phyloP scores from a whole-genome alignment of 2,113 vertebrate species.

The Gymnogyps californianus region DNA sequence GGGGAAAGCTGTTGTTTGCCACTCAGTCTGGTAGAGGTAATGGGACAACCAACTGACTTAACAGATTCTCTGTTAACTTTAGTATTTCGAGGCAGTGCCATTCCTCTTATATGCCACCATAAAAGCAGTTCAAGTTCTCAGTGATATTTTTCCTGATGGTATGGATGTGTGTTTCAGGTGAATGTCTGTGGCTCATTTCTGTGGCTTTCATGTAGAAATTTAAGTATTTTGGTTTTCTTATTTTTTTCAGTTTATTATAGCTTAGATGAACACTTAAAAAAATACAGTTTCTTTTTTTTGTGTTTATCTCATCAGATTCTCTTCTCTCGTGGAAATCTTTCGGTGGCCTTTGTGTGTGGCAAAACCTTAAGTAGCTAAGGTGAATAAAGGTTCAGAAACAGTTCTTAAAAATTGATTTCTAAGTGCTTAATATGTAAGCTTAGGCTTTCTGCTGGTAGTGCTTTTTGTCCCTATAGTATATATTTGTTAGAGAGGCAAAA shows the following conservation, averaged over 20 bases:
- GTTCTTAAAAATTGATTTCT: not conserved
- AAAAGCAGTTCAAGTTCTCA: not conserved
- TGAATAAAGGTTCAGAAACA: not conserved
- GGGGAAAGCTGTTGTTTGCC: not conserved
- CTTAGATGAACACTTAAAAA: not conserved
- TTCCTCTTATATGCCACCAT: fast-evolving
- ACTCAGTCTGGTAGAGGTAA: not conserved
- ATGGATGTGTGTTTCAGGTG: not conserved
- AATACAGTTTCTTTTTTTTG: not conserved
- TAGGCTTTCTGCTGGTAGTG: not conserved
- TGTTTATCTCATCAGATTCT: not conserved
- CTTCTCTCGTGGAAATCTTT: not conserved
- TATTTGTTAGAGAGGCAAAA: not conserved
- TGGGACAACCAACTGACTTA: not conserved
- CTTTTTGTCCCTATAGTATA: not conserved
- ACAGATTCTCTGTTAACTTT: not conserved
- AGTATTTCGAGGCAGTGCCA: not conserved
- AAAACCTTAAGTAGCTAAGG: not conserved
- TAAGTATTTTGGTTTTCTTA: not conserved
- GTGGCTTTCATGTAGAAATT: not conserved
- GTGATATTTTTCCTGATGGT: not conserved
- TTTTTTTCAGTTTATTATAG: not conserved
- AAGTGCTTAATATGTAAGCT: not conserved
- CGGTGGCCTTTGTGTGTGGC: not conserved
- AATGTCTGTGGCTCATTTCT: not conserved